Percentiles rank a stretch among this genome's conserved stretches.
phyloP scores from a whole-genome alignment of 1,140 invertebrate genomes.

The Meloidogyne hapla region DNA sequence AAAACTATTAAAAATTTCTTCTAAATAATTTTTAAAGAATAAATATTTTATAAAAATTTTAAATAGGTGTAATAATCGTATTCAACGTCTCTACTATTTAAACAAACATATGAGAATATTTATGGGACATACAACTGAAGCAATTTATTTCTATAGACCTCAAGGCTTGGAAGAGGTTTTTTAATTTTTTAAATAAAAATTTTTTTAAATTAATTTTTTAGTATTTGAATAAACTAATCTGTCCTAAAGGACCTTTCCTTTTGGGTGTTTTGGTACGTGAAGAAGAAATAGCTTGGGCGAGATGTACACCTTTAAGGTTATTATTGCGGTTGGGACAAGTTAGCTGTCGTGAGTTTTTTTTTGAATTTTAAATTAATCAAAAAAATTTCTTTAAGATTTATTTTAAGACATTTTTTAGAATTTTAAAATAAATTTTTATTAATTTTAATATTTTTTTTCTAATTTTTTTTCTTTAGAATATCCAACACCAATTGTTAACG shows the following conservation, averaged over 20 bases:
- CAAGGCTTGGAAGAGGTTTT: not conserved
- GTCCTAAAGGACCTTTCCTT: slow-evolving; percentile 24
- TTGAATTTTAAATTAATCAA: not conserved
- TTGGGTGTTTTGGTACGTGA: slow-evolving; percentile 29
- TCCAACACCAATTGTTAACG: slow-evolving; percentile 36
- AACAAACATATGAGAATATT: not conserved
- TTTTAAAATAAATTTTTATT: not conserved
- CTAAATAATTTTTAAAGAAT: no score
- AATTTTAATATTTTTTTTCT: not conserved
- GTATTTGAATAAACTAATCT: slow-evolving; percentile 19
- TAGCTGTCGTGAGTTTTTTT: slow-evolving; percentile 27
- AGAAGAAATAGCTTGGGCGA: slow-evolving; percentile 39
- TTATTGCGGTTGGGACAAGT: slow-evolving; percentile 27
- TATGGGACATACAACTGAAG: slow-evolving; percentile 24
- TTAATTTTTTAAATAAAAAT: not conserved
- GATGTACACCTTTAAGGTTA: slow-evolving; percentile 29
- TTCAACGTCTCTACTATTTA: slow-evolving; percentile 19
- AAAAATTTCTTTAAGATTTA: not conserved
- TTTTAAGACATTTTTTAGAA: not conserved
- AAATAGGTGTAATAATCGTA: slow-evolving; percentile 31
- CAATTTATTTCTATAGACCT: slow-evolving; percentile 39
- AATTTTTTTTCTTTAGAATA: slow-evolving; percentile 21
- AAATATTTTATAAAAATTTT: slow-evolving; percentile 9
- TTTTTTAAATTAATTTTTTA: slow-evolving; percentile 18
- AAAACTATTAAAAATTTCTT: no score